Percentiles rank a stretch among this genome's conserved stretches.
Conservation (phyloP, 2,888 invertebrate species). For the Eupithecia tripunctaria region DNA sequence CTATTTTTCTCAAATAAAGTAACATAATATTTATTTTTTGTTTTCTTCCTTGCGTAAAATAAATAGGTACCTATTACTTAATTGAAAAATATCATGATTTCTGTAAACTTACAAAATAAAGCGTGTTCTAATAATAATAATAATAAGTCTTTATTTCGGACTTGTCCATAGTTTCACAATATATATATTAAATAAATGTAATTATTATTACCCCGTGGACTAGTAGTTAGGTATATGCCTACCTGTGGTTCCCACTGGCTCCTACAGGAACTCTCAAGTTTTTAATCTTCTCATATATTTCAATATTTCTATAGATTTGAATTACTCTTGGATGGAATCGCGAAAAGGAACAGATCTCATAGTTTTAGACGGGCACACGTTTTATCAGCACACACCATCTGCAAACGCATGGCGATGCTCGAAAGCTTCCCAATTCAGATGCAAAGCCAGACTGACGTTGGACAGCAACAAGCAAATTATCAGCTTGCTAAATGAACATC, state of each 20-base stretch:
- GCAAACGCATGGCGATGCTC: constrained; percentile 57
- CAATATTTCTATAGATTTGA: not conserved
- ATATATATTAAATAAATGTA: too few relatives aligned
- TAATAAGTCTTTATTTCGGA: too few relatives aligned
- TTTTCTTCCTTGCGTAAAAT: not conserved
- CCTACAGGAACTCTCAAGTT: not conserved
- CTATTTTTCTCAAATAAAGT: not conserved
- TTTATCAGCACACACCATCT: constrained; percentile 33
- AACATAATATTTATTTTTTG: not conserved
- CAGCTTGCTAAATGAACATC: constrained; percentile 37
- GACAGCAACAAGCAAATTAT: constrained; percentile 35
- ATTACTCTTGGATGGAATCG: constrained; percentile 36
- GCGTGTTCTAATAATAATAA: too few relatives aligned
- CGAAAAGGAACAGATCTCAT: constrained; percentile 49
- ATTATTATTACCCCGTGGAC: too few relatives aligned
- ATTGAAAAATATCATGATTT: not conserved
- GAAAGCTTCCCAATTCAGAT: constrained; percentile 33
- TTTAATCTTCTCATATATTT: not conserved
- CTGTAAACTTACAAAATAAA: not conserved
- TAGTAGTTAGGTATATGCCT: too few relatives aligned
- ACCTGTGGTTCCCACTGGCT: too few relatives aligned
- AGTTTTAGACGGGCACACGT: constrained; percentile 52
- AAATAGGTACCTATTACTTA: too few relatives aligned
- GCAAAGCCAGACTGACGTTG: constrained; percentile 52
- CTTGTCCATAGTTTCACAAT: too few relatives aligned